Evolutionary conservation across 2,797 vertebrate species (phyloP).

Genomic region (Spheniscus humboldti): DNA sequence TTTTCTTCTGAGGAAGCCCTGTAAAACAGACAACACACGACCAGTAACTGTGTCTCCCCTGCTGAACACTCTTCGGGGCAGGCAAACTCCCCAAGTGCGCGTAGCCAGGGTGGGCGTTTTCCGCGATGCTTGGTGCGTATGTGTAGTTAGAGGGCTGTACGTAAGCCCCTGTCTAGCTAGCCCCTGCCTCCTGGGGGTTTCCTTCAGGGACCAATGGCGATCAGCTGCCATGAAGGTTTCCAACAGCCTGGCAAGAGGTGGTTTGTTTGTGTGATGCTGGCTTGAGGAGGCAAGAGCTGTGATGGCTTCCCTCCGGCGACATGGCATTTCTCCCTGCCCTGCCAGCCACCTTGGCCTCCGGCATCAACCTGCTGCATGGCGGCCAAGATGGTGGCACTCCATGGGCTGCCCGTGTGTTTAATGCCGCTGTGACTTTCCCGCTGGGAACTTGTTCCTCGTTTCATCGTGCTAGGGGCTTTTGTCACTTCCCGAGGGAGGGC

Average conservation of each 20-base stretch:
- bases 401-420: accelerated
- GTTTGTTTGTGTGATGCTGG: background rate
- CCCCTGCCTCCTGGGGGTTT: background rate
- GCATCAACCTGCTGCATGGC: accelerated
- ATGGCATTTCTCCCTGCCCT: background rate
- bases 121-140: accelerated
- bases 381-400: accelerated
- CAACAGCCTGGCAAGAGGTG: background rate
- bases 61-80: accelerated
- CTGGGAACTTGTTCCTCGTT: background rate
- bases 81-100: accelerated
- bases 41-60: background rate
- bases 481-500: background rate
- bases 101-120: background rate
- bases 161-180: background rate
- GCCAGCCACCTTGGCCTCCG: accelerated
- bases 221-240: background rate
- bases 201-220: background rate
- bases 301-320: background rate
- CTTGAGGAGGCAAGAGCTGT: background rate
- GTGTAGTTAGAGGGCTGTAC: accelerated
- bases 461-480: accelerated
- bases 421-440: accelerated
- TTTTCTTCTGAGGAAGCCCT: background rate
- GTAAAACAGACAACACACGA: accelerated